Evolutionary conservation across 1,140 invertebrate species (phyloP), one percentile per base, ranked within the genome.

Genomic region (Gryon sp.): DNA sequence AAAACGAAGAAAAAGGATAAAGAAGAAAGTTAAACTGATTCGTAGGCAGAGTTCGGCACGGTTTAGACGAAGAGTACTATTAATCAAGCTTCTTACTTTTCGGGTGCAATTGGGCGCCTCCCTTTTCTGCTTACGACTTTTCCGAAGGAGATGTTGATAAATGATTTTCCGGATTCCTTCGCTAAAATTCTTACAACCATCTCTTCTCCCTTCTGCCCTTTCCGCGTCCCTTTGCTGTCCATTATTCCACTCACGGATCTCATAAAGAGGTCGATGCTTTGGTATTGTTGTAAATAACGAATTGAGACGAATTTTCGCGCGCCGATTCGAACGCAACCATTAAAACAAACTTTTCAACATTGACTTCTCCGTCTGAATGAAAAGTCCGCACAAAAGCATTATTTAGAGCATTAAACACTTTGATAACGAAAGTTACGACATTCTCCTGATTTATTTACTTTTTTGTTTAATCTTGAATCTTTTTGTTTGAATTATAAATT

Each of bases 1-100:
- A 12, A 7, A n/a, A 9, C 12, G 19, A 52, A 41, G 18, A 11
- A 36, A 55, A 55, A 55, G 16, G n/a, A 12, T 2, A n/a, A 9
- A 11, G 19, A 52, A 41, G 26, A 55, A 57, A 57, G 32, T 43
- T 34, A 52, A 60, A 66, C 32, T 38, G 36, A 55, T 73, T 50
- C 32, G 57, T 11, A 11, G 50, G 38, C 46, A 41, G 34, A 15
- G 36, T 53, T 69, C 26, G 34, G 26, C 24, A 43, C 5, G 53
- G 53, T 52, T 65, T 50, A 36, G 46, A 36, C 38, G 22, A 40
- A 34, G 19, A 65, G 41, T 46, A 53, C 74, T 70, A 76, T 76
- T 60, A 76, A 76, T 76, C 74, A 70, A 76, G 65, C 36, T 70
- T 70, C 74, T 66, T 76, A 76, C 63, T 57, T 76, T 65, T 66